A percentile compares a stretch with the other conserved stretches of the same genome.
Conservation (phyloP, 2,797 vertebrate species). For the Pelochelys cantorii region DNA sequence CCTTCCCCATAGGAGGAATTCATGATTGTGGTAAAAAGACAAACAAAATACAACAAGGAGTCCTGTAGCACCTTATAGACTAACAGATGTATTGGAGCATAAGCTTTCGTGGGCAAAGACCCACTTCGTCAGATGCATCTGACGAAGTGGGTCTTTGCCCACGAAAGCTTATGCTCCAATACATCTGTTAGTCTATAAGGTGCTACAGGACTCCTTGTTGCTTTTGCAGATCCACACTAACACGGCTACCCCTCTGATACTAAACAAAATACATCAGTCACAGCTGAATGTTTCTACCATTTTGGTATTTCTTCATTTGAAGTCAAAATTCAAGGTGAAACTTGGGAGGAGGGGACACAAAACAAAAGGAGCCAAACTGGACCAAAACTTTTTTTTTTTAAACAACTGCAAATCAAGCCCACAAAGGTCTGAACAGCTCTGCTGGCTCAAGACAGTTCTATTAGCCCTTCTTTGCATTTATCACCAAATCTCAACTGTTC, state of each 20-base stretch:
- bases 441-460: neutral
- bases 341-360: neutral
- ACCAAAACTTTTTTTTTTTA: neutral
- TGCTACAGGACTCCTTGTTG: too few relatives aligned
- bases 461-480: neutral
- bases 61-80: too few relatives aligned
- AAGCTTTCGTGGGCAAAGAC: too few relatives aligned
- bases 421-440: neutral
- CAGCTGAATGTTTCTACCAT: neutral
- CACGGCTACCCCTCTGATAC: too few relatives aligned
- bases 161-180: too few relatives aligned
- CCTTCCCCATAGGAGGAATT: neutral
- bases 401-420: neutral
- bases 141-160: too few relatives aligned
- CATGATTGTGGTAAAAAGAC: rapidly evolving
- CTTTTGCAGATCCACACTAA: too few relatives aligned
- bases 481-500: neutral
- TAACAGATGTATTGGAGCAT: too few relatives aligned
- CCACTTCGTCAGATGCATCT: too few relatives aligned
- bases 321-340: neutral
- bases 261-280: neutral
- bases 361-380: neutral
- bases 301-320: neutral
- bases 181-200: too few relatives aligned
- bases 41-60: too few relatives aligned